Conservation (phyloP, 2,888 invertebrate species). For the Eupithecia abbreviata region DNA sequence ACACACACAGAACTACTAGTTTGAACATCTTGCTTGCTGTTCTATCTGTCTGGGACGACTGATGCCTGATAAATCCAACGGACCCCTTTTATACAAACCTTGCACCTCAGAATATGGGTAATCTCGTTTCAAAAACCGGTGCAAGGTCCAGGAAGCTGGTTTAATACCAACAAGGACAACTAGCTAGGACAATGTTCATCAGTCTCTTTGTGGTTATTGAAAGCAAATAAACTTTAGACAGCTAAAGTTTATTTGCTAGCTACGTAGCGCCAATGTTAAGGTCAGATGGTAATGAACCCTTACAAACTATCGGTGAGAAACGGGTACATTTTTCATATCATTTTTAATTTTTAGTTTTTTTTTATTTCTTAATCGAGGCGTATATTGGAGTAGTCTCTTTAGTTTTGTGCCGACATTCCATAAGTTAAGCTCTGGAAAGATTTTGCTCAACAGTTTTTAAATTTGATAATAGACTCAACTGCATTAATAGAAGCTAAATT, state of each 20-base stretch:
- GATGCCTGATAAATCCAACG: slow-evolving; percentile 53
- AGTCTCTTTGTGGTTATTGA: slow-evolving; percentile 44
- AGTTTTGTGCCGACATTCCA: slow-evolving; percentile 11
- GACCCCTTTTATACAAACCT: slow-evolving; percentile 65
- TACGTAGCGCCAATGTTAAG: slow-evolving; percentile 43
- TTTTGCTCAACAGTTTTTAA: not conserved
- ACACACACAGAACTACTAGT: slow-evolving; percentile 83
- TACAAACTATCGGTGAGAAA: slow-evolving; percentile 24
- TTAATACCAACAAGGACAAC: slow-evolving; percentile 59
- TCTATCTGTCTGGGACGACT: slow-evolving; percentile 52
- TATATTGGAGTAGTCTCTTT: slow-evolving; percentile 7
- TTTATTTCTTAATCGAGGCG: slow-evolving; percentile 30
- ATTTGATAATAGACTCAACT: not conserved
- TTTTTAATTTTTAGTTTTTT: slow-evolving; percentile 1
- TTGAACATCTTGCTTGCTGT: slow-evolving; percentile 73
- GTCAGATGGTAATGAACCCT: slow-evolving; percentile 41
- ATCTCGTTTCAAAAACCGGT: slow-evolving; percentile 67
- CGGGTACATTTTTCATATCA: slow-evolving; percentile 13
- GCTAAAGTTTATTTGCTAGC: too few species aligned
- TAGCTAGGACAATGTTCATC: slow-evolving; percentile 55
- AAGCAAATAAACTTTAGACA: slow-evolving; percentile 39
- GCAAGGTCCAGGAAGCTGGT: slow-evolving; percentile 68
- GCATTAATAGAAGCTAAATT: not conserved
- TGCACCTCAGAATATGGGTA: slow-evolving; percentile 60
- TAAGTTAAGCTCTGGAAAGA: slow-evolving; percentile 6